These are phyloP conservation scores for Ophioninae sp. DNA, from an alignment of 2,888 invertebrate species.

Conservation along the genomic window DNA sequence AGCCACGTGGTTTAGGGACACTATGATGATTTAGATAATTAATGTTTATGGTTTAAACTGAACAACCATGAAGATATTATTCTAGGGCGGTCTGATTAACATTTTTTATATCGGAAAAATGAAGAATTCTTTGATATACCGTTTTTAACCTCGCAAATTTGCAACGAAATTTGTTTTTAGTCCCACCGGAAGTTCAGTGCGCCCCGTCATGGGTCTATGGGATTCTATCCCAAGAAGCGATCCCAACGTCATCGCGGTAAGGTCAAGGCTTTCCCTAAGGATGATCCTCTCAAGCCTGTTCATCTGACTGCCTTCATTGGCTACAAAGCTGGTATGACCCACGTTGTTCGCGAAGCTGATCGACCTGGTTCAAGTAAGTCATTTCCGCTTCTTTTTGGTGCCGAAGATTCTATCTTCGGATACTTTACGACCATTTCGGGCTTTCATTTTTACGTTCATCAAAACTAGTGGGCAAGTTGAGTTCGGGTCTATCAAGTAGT, in stretches of 20 bases:
- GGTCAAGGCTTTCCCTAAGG: slow-evolving; percentile 99
- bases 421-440: background rate
- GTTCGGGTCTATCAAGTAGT: no score
- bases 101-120: slow-evolving; percentile 25
- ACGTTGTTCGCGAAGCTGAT: slow-evolving; percentile 99
- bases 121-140: background rate
- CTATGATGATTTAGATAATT: slow-evolving; percentile 86
- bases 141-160: background rate
- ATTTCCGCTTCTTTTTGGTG: background rate
- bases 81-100: slow-evolving; percentile 89
- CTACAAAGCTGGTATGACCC: slow-evolving; percentile 99
- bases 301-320: slow-evolving; percentile 98
- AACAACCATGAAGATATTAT: slow-evolving; percentile 84
- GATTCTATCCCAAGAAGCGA: slow-evolving; percentile 99
- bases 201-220: slow-evolving; percentile 99
- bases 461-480: no score
- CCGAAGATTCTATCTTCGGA: background rate
- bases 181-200: slow-evolving; percentile 99
- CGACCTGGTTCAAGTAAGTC: slow-evolving; percentile 98
- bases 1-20: slow-evolving; percentile 26
- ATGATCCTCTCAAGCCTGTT: slow-evolving; percentile 97
- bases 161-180: slow-evolving; percentile 82
- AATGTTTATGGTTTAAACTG: slow-evolving; percentile 87
- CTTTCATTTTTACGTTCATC: background rate
- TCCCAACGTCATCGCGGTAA: slow-evolving; percentile 98